These are phyloP conservation scores for Syrphus vitripennis DNA, from an alignment of 2,888 invertebrate genomes.

Conservation along the genomic window DNA sequence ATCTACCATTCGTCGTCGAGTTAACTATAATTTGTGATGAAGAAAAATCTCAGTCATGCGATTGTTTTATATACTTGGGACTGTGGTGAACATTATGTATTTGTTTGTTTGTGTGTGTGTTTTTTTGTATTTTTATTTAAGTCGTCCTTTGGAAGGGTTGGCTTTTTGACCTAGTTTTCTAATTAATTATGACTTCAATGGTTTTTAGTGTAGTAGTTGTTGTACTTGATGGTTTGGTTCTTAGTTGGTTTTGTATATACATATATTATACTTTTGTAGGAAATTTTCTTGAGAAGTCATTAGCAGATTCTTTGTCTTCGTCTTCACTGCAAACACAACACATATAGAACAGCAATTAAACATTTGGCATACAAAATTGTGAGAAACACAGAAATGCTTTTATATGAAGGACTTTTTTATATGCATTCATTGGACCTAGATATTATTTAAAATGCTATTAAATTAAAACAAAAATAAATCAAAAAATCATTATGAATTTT, in stretches of 20 bases:
- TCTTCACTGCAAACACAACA: neutral
- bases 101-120: neutral
- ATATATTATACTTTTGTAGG: neutral
- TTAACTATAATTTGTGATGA: neutral
- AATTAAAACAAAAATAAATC: neutral
- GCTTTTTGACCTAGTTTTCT: slow-evolving; percentile 45
- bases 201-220: neutral
- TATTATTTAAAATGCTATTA: neutral
- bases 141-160: slow-evolving; percentile 6
- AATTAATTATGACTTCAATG: slow-evolving; percentile 51
- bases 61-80: neutral
- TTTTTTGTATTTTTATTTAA: neutral
- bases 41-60: slow-evolving; percentile 4
- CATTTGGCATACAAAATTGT: neutral
- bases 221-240: no score
- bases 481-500: neutral
- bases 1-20: no score
- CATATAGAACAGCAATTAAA: neutral
- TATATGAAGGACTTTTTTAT: neutral
- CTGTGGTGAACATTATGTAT: neutral
- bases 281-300: slow-evolving; percentile 17
- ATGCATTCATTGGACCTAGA: neutral
- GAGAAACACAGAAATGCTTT: neutral
- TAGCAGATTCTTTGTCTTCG: slow-evolving; percentile 4
- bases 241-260: neutral